Conservation (phyloP, 2,113 vertebrate genomes). For the Atlantisia rogersi region DNA sequence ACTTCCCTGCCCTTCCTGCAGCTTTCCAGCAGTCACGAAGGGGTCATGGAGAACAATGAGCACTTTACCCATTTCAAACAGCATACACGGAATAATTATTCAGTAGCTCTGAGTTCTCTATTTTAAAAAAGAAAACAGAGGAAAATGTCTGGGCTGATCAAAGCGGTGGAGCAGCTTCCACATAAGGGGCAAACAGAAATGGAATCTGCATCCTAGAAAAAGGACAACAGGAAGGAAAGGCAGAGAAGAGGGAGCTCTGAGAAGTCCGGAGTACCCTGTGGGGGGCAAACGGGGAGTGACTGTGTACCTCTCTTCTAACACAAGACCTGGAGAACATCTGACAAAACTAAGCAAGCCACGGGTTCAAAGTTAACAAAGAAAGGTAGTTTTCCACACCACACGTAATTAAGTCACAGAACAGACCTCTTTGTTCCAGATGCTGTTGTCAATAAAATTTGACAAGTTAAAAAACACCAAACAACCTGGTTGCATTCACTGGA, state of each 20-base stretch:
- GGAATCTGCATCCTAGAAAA: background rate
- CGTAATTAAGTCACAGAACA: background rate
- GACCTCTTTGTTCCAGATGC: background rate
- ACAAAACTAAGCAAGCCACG: background rate
- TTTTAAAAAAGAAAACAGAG: background rate
- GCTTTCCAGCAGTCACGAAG: background rate
- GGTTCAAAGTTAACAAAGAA: background rate
- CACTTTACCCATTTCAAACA: background rate
- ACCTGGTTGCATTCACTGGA: background rate
- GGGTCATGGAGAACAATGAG: constrained; percentile 1
- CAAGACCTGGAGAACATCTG: background rate
- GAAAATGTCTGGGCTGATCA: background rate
- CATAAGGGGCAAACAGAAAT: accelerated
- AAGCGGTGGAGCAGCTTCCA: background rate
- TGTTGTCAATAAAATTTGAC: background rate
- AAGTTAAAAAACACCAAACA: background rate
- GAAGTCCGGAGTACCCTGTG: background rate
- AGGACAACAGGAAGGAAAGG: background rate
- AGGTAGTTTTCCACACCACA: background rate
- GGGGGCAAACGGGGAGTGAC: background rate
- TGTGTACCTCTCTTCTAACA: background rate
- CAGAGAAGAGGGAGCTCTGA: background rate
- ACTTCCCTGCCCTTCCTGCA: constrained; percentile 44
- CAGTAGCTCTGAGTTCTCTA: background rate
- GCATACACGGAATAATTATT: background rate